Conservation (phyloP, 2,888 invertebrate genomes). For the Lasiommata megera region DNA sequence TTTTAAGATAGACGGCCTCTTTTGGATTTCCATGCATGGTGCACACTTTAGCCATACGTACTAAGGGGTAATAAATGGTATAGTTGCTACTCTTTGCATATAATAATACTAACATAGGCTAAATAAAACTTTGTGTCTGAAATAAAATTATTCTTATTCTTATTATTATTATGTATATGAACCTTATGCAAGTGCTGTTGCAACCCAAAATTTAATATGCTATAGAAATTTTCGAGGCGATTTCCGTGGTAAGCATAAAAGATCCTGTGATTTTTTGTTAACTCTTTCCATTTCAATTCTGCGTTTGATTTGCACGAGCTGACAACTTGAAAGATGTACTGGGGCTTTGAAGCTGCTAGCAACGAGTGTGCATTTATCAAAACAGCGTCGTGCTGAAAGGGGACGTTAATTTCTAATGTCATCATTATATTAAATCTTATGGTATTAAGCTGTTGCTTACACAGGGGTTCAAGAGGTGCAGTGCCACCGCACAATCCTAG, state of each 20-base stretch:
- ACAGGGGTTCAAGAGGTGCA: no score
- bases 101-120: no score
- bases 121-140: no score
- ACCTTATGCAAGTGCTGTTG: slow-evolving; percentile 87
- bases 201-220: slow-evolving; percentile 88
- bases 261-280: slow-evolving; percentile 77
- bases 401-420: neutral
- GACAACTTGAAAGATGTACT: slow-evolving; percentile 85
- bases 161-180: neutral
- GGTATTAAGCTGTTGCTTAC: no score
- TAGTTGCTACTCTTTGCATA: no score
- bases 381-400: slow-evolving; percentile 77
- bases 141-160: no score
- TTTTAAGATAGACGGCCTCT: no score
- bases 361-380: slow-evolving; percentile 73
- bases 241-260: slow-evolving; percentile 91
- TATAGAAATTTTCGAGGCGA: slow-evolving; percentile 90
- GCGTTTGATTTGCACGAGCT: slow-evolving; percentile 76
- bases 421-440: no score
- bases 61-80: no score
- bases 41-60: no score
- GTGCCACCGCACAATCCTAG: no score
- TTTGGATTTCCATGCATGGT: no score
- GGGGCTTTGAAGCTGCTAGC: slow-evolving; percentile 75
- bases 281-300: slow-evolving; percentile 82